Base-by-base conservation (phyloP, 1,140 invertebrate species). In the Acromyrmex charruanus region DNA sequence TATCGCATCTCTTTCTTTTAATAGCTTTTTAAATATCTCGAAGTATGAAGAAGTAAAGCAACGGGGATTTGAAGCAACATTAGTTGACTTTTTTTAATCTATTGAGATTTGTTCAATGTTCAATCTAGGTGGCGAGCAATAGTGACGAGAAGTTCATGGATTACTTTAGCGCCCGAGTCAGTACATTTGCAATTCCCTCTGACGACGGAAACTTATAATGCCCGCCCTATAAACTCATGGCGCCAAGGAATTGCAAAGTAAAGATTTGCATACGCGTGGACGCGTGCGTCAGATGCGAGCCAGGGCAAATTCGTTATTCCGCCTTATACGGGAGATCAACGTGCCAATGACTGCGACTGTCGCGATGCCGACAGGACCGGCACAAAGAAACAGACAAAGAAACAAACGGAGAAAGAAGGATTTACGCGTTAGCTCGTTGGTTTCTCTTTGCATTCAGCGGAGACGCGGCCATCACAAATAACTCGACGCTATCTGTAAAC, bases 401-500 rank as follows among this genome's bases (percentile, higher is more conserved):
- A 68, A 71, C 16, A 25, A 72, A 81, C 10, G 61, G 58, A 35
- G 49, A 61, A 49, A 55, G 59, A 21, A 58, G 18, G 18, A 35
- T 39, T 69, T 21, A 39, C 69, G 69, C 51, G 77, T 71, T 77
- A 21, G 82, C 72, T 79, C 77, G 58, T 85, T 28, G 39, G 68
- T 72, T 87, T 53, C 86, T 72, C 86, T 88, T 89, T 90, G 68
- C 81, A 87, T 89, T 89, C 85, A 84, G 39, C 21, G 49, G 53
- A 81, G 87, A 90, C 81, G 79, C 87, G 66, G 74, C 81, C 71
- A 88, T 88, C 71, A 66, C 89, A 88, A 90, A 90, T 90, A 90
- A 90, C 88, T 81, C 85, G 88, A 35, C 81, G 88, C 88, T 89
- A 89, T 90, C 89, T 86, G 86, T 88, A 90, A 88, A 90, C 85